phyloP scores from a whole-genome alignment of 2,888 invertebrate species.

The Ligdia adustata region DNA sequence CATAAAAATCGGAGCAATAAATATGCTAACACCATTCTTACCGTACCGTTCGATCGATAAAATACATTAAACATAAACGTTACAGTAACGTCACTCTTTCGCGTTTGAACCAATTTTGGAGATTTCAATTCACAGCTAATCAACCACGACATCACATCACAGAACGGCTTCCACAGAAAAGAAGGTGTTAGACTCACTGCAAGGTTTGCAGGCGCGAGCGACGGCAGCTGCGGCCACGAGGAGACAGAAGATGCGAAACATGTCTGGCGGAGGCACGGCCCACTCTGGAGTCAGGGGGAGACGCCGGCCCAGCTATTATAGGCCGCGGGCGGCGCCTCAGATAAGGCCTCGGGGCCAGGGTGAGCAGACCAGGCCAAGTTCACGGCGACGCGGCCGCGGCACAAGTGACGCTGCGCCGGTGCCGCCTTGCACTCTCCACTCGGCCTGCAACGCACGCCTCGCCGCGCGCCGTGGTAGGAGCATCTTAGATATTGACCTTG shows the following conservation, averaged over 20 bases:
- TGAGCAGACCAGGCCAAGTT: slow-evolving; percentile 77
- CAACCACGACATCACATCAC: slow-evolving; percentile 28
- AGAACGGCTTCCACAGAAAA: slow-evolving; percentile 10
- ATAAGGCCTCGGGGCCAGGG: slow-evolving; percentile 79
- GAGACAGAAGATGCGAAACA: slow-evolving; percentile 74
- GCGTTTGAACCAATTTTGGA: slow-evolving; percentile 1
- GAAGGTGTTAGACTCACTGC: slow-evolving; percentile 70
- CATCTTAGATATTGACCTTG: slow-evolving; percentile 68
- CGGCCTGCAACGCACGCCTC: slow-evolving; percentile 32
- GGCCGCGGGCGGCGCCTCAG: slow-evolving; percentile 80
- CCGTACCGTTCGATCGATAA: slow-evolving; percentile 31
- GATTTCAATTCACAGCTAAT: slow-evolving; percentile 1
- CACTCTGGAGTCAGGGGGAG: slow-evolving; percentile 75
- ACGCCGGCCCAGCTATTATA: slow-evolving; percentile 82
- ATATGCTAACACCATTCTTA: slow-evolving; percentile 32
- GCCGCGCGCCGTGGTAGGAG: slow-evolving; percentile 48
- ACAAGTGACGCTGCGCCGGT: slow-evolving; percentile 58
- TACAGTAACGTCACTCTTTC: slow-evolving; percentile 15
- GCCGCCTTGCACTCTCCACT: slow-evolving; percentile 33
- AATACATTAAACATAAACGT: slow-evolving; percentile 14
- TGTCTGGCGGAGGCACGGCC: slow-evolving; percentile 74
- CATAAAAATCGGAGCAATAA: slow-evolving; percentile 30
- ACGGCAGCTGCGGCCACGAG: slow-evolving; percentile 59
- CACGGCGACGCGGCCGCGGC: slow-evolving; percentile 76
- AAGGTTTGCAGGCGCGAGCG: slow-evolving; percentile 72